These are phyloP conservation scores for Cheilosia soror DNA, from an alignment of 2,888 invertebrate species.

Conservation along the genomic window DNA sequence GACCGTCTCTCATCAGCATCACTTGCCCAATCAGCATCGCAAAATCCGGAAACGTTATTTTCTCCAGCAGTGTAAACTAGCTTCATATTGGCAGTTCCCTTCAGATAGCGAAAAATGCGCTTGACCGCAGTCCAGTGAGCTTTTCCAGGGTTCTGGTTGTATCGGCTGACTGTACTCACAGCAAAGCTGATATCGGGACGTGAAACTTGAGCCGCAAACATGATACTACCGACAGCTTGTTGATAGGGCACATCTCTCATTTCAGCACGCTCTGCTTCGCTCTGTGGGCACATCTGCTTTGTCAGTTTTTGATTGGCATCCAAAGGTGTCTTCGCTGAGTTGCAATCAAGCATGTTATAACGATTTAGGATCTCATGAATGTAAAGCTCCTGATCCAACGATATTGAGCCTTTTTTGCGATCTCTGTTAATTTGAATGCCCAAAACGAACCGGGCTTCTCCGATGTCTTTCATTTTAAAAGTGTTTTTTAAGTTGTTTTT, in stretches of 20 bases:
- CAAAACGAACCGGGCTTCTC: not conserved
- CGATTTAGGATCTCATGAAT: not conserved
- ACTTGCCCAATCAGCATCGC: constrained; percentile 8
- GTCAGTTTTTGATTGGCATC: too few relatives aligned
- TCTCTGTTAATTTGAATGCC: not conserved
- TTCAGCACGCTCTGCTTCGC: too few relatives aligned
- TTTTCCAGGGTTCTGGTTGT: not conserved
- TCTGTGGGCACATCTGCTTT: too few relatives aligned
- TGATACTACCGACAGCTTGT: too few relatives aligned
- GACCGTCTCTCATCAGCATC: not conserved
- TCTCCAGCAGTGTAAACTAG: not conserved
- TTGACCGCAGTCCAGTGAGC: not conserved
- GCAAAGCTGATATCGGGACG: too few relatives aligned
- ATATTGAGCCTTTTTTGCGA: not conserved
- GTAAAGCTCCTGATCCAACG: constrained; percentile 3
- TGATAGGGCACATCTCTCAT: too few relatives aligned
- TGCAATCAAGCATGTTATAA: not conserved
- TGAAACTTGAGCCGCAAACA: too few relatives aligned
- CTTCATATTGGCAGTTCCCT: too few relatives aligned
- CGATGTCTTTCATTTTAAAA: too few relatives aligned
- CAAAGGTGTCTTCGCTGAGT: too few relatives aligned
- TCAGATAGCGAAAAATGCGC: not conserved
- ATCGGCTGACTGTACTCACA: not conserved
- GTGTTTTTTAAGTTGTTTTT: too few relatives aligned
- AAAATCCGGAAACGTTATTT: not conserved